phyloP scores from a whole-genome alignment of 2,888 invertebrate species.

The Orgyia antiqua region DNA sequence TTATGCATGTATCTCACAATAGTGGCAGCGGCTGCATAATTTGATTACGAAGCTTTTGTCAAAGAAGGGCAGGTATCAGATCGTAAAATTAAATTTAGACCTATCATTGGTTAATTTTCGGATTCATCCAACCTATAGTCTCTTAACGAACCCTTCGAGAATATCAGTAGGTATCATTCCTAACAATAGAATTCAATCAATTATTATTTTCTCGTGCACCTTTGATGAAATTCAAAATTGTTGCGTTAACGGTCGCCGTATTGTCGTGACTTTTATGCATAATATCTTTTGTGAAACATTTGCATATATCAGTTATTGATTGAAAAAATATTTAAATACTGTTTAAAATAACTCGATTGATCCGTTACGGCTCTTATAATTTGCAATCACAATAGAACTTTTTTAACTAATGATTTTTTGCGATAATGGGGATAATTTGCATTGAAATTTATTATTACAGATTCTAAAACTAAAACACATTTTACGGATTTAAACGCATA shows the following conservation, averaged over 20 bases:
- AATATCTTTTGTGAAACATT: constrained; percentile 56
- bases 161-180: constrained; percentile 52
- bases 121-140: constrained; percentile 63
- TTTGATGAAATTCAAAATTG: constrained; percentile 73
- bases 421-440: constrained; percentile 38
- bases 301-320: constrained; percentile 77
- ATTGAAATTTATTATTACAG: constrained; percentile 31
- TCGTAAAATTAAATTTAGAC: constrained; percentile 76
- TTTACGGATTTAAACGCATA: too few relatives aligned
- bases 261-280: constrained; percentile 55
- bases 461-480: too few relatives aligned
- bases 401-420: constrained; percentile 49
- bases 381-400: constrained; percentile 36
- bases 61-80: constrained; percentile 68
- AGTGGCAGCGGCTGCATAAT: constrained; percentile 73
- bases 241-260: constrained; percentile 69
- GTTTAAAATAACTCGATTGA: constrained; percentile 63
- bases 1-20: constrained; percentile 72
- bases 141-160: constrained; percentile 39
- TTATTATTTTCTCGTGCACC: constrained; percentile 72
- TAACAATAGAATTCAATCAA: constrained; percentile 69
- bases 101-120: constrained; percentile 76
- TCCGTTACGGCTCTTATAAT: constrained; percentile 70
- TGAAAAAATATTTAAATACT: constrained; percentile 75
- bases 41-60: constrained; percentile 73